These are phyloP conservation scores for Philopedon plagiatum DNA, from an alignment of 2,888 invertebrate species.

Conservation along the genomic window DNA sequence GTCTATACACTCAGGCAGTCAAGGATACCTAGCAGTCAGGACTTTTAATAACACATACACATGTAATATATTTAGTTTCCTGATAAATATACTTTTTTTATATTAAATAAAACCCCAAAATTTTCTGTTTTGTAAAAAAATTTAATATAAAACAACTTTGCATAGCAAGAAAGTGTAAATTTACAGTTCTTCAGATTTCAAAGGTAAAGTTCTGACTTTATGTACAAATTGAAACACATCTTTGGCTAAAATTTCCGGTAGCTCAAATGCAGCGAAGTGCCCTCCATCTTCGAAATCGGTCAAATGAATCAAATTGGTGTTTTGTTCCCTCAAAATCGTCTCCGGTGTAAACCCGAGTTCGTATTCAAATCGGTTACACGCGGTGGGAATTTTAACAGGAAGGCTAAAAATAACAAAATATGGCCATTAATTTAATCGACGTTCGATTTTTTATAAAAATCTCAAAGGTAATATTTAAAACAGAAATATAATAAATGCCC, in stretches of 20 bases:
- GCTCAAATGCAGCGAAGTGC: slow-evolving; percentile 59
- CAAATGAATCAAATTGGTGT: slow-evolving; percentile 75
- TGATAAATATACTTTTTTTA: too few relatives aligned
- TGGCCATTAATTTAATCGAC: too few relatives aligned
- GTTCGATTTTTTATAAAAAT: too few relatives aligned
- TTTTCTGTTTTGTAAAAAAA: too few relatives aligned
- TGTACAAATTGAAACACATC: slow-evolving; percentile 52
- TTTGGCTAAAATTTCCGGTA: slow-evolving; percentile 50
- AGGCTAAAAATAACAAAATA: slow-evolving; percentile 75
- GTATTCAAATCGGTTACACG: slow-evolving; percentile 81
- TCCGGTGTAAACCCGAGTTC: slow-evolving; percentile 78
- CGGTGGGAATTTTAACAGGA: slow-evolving; percentile 79
- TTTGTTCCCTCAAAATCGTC: slow-evolving; percentile 73
- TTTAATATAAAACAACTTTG: too few relatives aligned
- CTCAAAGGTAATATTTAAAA: neutral
- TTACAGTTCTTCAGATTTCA: slow-evolving; percentile 15
- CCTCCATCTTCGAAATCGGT: slow-evolving; percentile 57
- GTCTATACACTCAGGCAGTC: too few relatives aligned
- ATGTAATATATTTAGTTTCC: too few relatives aligned
- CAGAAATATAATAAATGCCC: too few relatives aligned
- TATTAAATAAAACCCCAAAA: too few relatives aligned
- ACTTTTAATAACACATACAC: too few relatives aligned
- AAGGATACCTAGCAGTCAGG: too few relatives aligned
- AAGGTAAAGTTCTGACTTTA: slow-evolving; percentile 44
- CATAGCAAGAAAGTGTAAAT: too few relatives aligned